phyloP scores from a whole-genome alignment of 53 echinoderm and acorn worm genomes.

The Echinometra lucunter region DNA sequence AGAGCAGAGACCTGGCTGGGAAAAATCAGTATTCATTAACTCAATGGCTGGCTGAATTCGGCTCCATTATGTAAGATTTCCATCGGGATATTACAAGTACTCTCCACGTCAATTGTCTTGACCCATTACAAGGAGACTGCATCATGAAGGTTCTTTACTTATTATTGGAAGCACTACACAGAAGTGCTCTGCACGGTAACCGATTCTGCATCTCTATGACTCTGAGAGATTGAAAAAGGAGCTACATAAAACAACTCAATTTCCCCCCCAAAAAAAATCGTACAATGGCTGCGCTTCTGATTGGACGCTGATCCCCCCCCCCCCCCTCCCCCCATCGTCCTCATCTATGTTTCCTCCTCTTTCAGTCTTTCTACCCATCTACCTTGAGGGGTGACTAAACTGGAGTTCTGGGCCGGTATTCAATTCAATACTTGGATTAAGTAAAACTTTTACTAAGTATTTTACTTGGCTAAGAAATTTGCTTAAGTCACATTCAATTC shows the following conservation, averaged over 20 bases:
- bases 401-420: no score
- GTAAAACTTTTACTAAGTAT: no score
- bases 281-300: no score
- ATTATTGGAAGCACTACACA: neutral
- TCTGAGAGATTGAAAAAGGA: neutral
- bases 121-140: conserved; percentile 6
- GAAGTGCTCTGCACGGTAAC: neutral
- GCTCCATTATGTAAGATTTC: conserved; percentile 29
- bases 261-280: neutral
- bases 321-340: neutral
- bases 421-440: no score
- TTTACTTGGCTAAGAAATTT: no score
- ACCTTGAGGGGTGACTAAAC: no score
- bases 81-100: conserved; percentile 45
- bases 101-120: conserved; percentile 27
- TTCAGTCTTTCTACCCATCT: neutral
- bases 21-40: conserved; percentile 59
- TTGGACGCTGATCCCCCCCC: neutral
- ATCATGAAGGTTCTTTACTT: neutral
- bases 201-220: neutral
- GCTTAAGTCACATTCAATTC: no score
- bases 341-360: neutral
- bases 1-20: conserved; percentile 12
- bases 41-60: conserved; percentile 44
- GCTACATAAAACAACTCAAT: no score